Evolutionary conservation across 2,797 vertebrate species (phyloP).

Genomic region (Nyctalus aviator): DNA sequence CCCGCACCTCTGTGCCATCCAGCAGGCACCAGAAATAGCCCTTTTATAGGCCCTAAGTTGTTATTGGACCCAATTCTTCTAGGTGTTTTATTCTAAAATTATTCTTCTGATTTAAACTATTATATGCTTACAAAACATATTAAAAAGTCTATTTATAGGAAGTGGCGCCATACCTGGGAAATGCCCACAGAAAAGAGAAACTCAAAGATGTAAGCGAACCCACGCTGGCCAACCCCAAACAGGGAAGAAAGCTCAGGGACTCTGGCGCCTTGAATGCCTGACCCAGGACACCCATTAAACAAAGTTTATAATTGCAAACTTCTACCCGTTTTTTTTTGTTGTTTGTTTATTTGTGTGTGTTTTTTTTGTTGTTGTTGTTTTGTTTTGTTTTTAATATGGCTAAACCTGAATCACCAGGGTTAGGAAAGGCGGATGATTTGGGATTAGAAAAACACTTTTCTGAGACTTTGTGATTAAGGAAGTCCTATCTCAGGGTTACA

Average conservation of each 20-base stretch:
- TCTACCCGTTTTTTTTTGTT: background rate
- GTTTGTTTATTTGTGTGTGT: background rate
- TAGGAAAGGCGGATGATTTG: background rate
- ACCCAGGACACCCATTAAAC: background rate
- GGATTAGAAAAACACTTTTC: background rate
- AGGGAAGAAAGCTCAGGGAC: background rate
- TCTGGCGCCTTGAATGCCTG: background rate
- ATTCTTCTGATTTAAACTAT: background rate
- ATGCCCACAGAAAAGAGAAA: background rate
- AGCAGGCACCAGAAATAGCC: background rate
- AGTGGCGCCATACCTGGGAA: background rate
- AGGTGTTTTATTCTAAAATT: background rate
- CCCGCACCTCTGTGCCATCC: rapidly evolving
- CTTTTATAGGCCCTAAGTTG: background rate
- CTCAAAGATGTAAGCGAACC: background rate
- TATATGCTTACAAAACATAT: background rate
- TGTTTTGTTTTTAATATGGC: background rate
- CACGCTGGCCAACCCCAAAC: rapidly evolving
- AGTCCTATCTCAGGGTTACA: background rate
- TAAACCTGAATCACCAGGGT: background rate
- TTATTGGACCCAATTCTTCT: background rate
- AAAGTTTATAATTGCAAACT: background rate
- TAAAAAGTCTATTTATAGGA: background rate
- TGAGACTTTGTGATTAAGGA: background rate
- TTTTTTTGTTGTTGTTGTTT: background rate